Evolutionary conservation across 2,888 invertebrate genomes (phyloP), one percentile per base, ranked within the genome.

Genomic region (Myathropa florea): DNA sequence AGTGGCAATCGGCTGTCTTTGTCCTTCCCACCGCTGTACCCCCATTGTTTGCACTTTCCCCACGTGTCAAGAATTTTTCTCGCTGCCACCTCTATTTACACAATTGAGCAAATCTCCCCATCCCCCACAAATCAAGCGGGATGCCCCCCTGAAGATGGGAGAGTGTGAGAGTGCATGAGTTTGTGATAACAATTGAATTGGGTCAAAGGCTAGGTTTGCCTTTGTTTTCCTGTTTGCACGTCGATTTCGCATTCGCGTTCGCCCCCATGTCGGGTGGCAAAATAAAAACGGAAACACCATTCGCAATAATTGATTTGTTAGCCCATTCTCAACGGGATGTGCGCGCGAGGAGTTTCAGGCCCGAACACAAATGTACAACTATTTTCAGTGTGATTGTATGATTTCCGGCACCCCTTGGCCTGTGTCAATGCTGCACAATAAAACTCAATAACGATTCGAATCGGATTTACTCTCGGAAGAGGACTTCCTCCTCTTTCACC

Each of bases 231-330:
- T 14, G 23, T 67, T 30, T 61, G 21, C 61, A 55, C 63, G 18
- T 6, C 46, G 7, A n/a, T 46, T 46, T 39, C 36, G 60, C n/a
- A n/a, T n/a, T 6, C 53, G 18, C 57, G 14, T 65, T 53, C 28
- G 23, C 33, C 24, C 6, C 26, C 18, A 59, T 59, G 71, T 55
- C 64, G 78, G 55, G 60, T 7, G 24, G 30, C 26, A 79, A 83
- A 70, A 83, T 75, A 83, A 84, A 75, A 80, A 46, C 18, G 65
- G 64, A 68, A 75, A 80, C 75, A 70, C 71, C 81, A 77, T 24
- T 81, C 84, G 53, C 84, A 81, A 85, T 81, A 85, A 81, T 81
- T 85, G 84, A 85, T 85, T 85, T 81, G 81, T 81, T 76, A 63
- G 55, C 46, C 59, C 71, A 76, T 57, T 68, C 39, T 6, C 33